These are phyloP conservation scores for Psylliodes chrysocephalus DNA, from an alignment of 2,888 invertebrate genomes.

Conservation along the genomic window DNA sequence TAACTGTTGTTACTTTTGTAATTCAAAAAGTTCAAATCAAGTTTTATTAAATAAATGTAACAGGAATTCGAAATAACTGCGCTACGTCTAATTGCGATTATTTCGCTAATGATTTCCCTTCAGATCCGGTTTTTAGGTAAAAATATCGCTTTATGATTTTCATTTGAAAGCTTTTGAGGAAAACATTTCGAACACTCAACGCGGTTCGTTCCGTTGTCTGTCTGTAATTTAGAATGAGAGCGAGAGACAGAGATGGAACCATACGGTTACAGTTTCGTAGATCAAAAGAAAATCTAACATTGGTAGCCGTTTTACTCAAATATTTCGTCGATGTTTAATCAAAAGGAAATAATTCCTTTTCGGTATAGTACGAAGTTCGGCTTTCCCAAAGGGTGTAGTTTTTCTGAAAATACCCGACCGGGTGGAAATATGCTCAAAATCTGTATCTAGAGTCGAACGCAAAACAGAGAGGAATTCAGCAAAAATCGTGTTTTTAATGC, in stretches of 20 bases:
- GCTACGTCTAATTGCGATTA: conserved; percentile 38
- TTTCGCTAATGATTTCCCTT: conserved; percentile 49
- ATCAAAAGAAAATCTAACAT: conserved; percentile 47
- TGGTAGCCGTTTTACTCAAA: conserved; percentile 45
- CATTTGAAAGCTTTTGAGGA: conserved; percentile 50
- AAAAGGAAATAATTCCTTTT: conserved; percentile 46
- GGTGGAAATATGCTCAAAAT: not conserved
- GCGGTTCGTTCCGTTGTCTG: conserved; percentile 38
- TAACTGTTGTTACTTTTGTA: no score
- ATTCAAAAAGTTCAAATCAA: no score
- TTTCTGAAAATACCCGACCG: not conserved
- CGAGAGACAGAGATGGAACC: conserved; percentile 31
- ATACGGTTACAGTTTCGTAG: conserved; percentile 48
- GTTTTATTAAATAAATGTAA: no score
- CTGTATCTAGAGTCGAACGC: not conserved
- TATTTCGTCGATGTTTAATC: conserved; percentile 49
- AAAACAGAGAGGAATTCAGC: not conserved
- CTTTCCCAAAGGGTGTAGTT: conserved; percentile 11
- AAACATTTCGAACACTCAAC: conserved; percentile 50
- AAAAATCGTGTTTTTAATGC: no score
- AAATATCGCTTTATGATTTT: conserved; percentile 52
- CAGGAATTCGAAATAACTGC: not conserved
- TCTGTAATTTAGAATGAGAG: conserved; percentile 51
- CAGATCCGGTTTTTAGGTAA: conserved; percentile 43
- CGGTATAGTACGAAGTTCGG: conserved; percentile 14